phyloP scores from a whole-genome alignment of 1,140 invertebrate genomes.

The Anoplolepis gracilipes region DNA sequence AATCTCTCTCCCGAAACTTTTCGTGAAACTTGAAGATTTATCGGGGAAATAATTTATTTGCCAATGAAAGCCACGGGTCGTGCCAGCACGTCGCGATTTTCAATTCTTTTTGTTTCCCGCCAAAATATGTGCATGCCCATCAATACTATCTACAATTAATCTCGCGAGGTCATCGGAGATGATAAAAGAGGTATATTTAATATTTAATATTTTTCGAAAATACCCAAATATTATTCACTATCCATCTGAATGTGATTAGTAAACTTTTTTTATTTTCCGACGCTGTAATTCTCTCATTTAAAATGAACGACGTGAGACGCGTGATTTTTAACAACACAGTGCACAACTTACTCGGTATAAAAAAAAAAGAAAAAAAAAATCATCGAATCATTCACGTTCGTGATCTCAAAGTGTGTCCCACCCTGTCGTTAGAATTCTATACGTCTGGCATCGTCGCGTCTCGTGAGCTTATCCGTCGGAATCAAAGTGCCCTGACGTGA shows the following conservation, averaged over 20 bases:
- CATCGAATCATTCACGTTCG: not conserved
- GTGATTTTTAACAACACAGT: not conserved
- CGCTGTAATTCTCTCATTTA: not conserved
- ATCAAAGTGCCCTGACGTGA: conserved; percentile 28
- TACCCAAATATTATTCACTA: not conserved
- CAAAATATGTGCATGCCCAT: not conserved
- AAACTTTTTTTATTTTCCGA: not conserved
- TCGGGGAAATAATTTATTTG: conserved; percentile 62
- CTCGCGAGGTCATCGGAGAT: not conserved
- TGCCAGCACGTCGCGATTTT: conserved; percentile 28
- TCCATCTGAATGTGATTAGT: not conserved
- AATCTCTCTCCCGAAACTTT: conserved; percentile 57
- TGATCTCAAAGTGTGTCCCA: not conserved
- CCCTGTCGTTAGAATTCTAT: conserved; percentile 17
- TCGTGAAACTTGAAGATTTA: conserved; percentile 59
- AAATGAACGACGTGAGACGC: not conserved
- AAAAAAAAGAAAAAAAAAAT: too few relatives aligned
- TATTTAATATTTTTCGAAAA: not conserved
- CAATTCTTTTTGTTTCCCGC: not conserved
- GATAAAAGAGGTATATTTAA: conserved; percentile 9
- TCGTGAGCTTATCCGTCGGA: conserved; percentile 18
- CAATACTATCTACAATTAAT: conserved; percentile 42
- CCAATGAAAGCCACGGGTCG: not conserved
- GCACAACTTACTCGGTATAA: not conserved
- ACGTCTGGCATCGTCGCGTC: not conserved